Conservation (phyloP, 2,888 invertebrate species). For the Agonopterix subpropinquella region DNA sequence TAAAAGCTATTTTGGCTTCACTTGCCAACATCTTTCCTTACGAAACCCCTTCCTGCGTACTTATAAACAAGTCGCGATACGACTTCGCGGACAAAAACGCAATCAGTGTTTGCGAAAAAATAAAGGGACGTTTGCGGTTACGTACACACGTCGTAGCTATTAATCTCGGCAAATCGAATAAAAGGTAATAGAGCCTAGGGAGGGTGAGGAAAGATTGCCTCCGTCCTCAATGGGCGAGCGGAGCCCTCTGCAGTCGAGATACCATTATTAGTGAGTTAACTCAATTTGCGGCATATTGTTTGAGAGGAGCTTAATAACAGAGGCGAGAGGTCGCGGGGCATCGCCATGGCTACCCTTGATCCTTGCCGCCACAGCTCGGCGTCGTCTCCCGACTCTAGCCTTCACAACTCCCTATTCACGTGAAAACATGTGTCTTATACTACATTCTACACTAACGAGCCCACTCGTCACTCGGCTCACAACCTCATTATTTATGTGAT, state of each 20-base stretch:
- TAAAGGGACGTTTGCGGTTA: constrained; percentile 29
- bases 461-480: neutral
- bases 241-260: constrained; percentile 59
- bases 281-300: constrained; percentile 75
- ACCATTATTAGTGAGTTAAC: constrained; percentile 74
- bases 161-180: constrained; percentile 66
- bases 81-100: constrained; percentile 14
- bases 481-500: no score
- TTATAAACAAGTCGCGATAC: constrained; percentile 16
- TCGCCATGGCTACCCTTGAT: constrained; percentile 61
- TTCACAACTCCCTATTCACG: constrained; percentile 20
- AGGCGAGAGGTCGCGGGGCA: constrained; percentile 55
- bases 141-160: constrained; percentile 50
- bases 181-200: constrained; percentile 52
- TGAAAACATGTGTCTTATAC: constrained; percentile 16
- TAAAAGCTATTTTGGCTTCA: constrained; percentile 30
- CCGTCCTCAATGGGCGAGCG: constrained; percentile 51
- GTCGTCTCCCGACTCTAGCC: constrained; percentile 21
- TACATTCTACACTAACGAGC: constrained; percentile 11
- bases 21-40: constrained; percentile 15
- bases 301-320: constrained; percentile 71
- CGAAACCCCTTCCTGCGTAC: constrained; percentile 22
- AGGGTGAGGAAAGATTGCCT: constrained; percentile 57
- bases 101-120: constrained; percentile 23
- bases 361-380: constrained; percentile 22